These are phyloP conservation scores for Zaprionus inermis DNA, from an alignment of 1,140 invertebrate species.

Conservation along the genomic window DNA sequence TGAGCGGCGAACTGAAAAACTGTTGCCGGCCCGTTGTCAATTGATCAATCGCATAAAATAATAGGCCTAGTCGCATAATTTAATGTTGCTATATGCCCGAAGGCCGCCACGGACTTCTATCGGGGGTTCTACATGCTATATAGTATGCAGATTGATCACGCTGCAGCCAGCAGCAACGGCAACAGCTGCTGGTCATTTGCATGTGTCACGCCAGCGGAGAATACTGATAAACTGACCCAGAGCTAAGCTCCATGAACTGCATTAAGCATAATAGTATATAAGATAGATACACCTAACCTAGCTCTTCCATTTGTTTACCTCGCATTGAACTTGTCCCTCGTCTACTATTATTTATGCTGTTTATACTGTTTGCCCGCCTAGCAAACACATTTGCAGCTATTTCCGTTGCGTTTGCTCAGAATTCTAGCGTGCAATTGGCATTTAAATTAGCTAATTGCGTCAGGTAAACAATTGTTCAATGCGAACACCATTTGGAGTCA, in stretches of 20 bases:
- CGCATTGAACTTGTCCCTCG: slow-evolving; percentile 30
- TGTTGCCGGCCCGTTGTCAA: slow-evolving; percentile 57
- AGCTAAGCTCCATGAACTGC: slow-evolving; percentile 8
- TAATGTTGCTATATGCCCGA: slow-evolving; percentile 67
- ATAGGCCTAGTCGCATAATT: slow-evolving; percentile 81
- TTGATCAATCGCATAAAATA: slow-evolving; percentile 82
- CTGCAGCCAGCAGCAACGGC: slow-evolving; percentile 39
- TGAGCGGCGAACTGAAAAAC: slow-evolving; percentile 53
- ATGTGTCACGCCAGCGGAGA: slow-evolving; percentile 43
- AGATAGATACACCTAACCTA: neutral
- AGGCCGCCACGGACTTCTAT: slow-evolving; percentile 50
- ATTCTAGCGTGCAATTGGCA: slow-evolving; percentile 25
- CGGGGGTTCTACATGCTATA: neutral
- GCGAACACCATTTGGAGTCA: slow-evolving; percentile 4
- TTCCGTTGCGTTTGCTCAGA: slow-evolving; percentile 32
- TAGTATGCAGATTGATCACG: slow-evolving; percentile 74
- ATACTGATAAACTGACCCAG: slow-evolving; percentile 22
- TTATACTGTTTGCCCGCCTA: slow-evolving; percentile 8
- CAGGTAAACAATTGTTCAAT: slow-evolving; percentile 23
- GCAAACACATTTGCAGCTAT: slow-evolving; percentile 30
- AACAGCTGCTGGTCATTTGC: slow-evolving; percentile 14
- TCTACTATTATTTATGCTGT: slow-evolving; percentile 5
- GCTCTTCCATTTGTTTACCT: neutral
- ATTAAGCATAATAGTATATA: neutral
- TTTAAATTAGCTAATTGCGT: slow-evolving; percentile 37